A percentile compares a stretch with the other conserved stretches of the same genome.
Conservation (phyloP, 2,888 invertebrate genomes). For the Sminthurinus aureus region DNA sequence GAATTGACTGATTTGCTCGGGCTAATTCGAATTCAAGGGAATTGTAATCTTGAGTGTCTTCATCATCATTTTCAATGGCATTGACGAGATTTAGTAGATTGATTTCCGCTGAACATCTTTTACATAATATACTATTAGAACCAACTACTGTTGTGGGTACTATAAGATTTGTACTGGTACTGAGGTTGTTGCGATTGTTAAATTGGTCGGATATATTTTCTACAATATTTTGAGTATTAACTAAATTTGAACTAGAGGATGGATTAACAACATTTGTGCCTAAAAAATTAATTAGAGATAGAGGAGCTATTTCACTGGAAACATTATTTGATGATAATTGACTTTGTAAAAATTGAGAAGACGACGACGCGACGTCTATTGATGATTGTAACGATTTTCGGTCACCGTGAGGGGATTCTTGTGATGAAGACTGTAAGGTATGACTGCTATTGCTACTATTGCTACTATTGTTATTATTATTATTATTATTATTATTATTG, state of each 20-base stretch:
- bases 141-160: background rate
- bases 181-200: background rate
- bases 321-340: no score
- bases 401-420: background rate
- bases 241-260: no score
- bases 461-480: no score
- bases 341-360: no score
- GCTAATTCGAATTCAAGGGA: constrained; percentile 50
- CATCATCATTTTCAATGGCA: constrained; percentile 56
- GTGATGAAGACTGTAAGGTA: no score
- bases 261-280: no score
- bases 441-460: no score
- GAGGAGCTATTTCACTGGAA: no score
- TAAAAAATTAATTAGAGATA: no score
- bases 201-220: background rate
- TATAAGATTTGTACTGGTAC: background rate
- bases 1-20: constrained; percentile 42
- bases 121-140: constrained; percentile 43
- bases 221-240: background rate
- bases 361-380: no score
- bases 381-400: no score
- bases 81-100: constrained; percentile 55
- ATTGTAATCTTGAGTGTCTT: constrained; percentile 41
- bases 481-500: no score
- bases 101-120: constrained; percentile 57